A percentile compares a stretch with the other conserved stretches of the same genome.
phyloP scores from a whole-genome alignment of 2,797 vertebrate species.

The Novumbra hubbsi region DNA sequence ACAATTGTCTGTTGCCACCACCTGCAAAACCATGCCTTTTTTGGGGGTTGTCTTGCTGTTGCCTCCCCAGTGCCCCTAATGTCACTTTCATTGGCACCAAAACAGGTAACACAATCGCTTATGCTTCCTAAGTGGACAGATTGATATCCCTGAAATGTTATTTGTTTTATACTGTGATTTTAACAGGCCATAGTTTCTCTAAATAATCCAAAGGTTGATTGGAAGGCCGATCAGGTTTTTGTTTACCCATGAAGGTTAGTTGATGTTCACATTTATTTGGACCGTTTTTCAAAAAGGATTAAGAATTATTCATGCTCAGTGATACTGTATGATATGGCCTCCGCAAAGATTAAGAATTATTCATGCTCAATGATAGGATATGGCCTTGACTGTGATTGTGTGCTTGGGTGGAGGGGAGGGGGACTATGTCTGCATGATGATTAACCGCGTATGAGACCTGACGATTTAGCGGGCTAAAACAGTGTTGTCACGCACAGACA shows the following conservation, averaged over 20 bases:
- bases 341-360: constrained; percentile 42
- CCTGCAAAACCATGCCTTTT: no score
- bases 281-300: constrained; percentile 42
- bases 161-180: no score
- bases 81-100: no score
- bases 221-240: constrained; percentile 45
- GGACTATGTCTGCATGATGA: not conserved
- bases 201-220: constrained; percentile 57
- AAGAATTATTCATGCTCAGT: no score
- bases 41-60: no score
- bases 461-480: not conserved
- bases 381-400: not conserved
- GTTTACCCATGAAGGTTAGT: constrained; percentile 58
- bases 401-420: not conserved
- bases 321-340: no score
- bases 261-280: constrained; percentile 66
- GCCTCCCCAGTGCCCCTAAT: no score
- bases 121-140: no score
- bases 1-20: no score
- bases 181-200: constrained; percentile 54
- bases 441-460: not conserved
- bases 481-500: not conserved
- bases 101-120: no score
- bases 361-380: constrained; percentile 19
- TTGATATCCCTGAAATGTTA: no score